Percentiles rank a stretch among this genome's conserved stretches.
Conservation (phyloP, 2,797 vertebrate species). For the Sus cebifrons region DNA sequence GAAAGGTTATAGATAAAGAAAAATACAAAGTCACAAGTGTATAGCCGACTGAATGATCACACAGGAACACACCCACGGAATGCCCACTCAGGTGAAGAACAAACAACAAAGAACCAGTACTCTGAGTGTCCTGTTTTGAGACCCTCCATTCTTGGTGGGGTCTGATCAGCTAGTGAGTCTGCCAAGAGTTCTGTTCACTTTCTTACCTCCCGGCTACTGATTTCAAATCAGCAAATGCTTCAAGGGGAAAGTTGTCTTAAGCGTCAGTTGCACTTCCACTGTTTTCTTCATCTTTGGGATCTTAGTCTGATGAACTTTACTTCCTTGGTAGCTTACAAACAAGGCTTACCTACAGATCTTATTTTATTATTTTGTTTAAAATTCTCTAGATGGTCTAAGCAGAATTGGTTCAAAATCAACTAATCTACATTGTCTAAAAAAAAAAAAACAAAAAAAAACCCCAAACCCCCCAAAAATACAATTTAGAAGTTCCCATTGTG, state of each 20-base stretch:
- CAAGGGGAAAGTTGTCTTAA: background rate
- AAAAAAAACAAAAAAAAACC: background rate
- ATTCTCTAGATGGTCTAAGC: background rate
- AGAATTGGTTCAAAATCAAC: slow-evolving; percentile 24
- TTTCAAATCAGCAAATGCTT: background rate
- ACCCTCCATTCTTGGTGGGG: background rate
- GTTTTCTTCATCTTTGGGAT: background rate
- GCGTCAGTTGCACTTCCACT: background rate
- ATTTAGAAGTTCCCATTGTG: too few species aligned
- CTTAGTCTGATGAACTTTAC: background rate
- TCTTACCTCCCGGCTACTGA: background rate
- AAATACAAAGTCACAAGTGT: background rate
- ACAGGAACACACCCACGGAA: background rate
- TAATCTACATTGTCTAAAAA: background rate
- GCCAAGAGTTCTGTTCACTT: background rate
- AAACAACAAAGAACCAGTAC: background rate
- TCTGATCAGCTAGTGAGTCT: background rate
- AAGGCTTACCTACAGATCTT: background rate
- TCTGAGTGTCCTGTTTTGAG: background rate
- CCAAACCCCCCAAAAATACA: too few species aligned
- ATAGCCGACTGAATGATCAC: background rate
- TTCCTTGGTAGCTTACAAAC: background rate
- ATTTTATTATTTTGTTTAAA: background rate
- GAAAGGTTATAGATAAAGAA: slow-evolving; percentile 17
- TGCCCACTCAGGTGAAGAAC: background rate